A percentile compares a stretch with the other conserved stretches of the same genome.
Evolutionary conservation across 2,797 vertebrate genomes (phyloP).

Genomic region (Glossophaga mutica): DNA sequence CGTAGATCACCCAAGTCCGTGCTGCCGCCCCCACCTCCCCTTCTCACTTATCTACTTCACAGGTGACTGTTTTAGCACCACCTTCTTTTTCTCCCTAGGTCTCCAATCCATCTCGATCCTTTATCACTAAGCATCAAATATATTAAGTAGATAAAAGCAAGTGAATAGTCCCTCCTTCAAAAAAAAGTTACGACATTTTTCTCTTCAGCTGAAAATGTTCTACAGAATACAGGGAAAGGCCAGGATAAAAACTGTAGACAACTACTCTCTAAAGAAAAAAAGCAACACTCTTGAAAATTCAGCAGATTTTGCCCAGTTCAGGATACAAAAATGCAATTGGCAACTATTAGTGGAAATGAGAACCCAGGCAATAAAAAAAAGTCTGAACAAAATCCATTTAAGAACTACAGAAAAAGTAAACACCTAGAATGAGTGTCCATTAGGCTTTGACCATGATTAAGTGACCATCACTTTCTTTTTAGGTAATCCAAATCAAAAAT

Average conservation of each 20-base stretch:
- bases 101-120: neutral
- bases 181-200: conserved; percentile 29
- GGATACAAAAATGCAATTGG: neutral
- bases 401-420: neutral
- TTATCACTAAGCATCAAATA: conserved; percentile 26
- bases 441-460: conserved; percentile 9
- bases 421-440: conserved; percentile 10
- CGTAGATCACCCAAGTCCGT: neutral
- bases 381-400: neutral
- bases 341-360: neutral
- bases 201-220: conserved; percentile 21
- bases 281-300: conserved; percentile 22
- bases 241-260: conserved; percentile 14
- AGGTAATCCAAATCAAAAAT: conserved; percentile 32
- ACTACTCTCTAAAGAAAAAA: conserved; percentile 17
- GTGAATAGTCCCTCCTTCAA: neutral
- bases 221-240: neutral
- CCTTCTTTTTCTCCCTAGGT: neutral
- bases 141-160: neutral
- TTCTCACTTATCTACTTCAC: conserved; percentile 10
- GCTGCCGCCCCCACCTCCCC: neutral
- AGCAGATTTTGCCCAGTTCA: conserved; percentile 18
- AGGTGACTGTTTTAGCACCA: neutral
- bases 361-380: conserved; percentile 20
- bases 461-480: neutral